These are phyloP conservation scores for Albula goreensis DNA, from an alignment of 2,113 vertebrate species.

Conservation along the genomic window DNA sequence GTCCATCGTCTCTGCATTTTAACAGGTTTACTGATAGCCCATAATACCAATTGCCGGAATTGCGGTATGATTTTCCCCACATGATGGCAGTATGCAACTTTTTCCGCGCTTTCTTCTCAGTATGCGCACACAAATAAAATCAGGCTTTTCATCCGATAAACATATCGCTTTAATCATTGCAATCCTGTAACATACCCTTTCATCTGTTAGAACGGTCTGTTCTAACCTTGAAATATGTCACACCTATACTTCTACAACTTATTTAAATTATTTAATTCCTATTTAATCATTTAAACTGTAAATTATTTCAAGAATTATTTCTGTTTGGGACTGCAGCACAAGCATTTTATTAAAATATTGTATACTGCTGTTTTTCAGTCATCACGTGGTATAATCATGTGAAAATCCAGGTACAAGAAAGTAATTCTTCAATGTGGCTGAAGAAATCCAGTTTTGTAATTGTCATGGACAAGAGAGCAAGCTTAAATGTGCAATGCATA, in stretches of 20 bases:
- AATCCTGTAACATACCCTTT: not conserved
- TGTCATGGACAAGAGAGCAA: not conserved
- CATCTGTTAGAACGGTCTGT: not conserved
- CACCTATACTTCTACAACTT: not conserved
- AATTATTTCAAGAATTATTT: not conserved
- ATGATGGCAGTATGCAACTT: constrained; percentile 22
- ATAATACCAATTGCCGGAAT: not conserved
- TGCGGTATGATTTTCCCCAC: not conserved
- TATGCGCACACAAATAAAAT: not conserved
- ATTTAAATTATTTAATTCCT: not conserved
- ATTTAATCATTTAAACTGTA: not conserved
- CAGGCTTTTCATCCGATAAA: not conserved
- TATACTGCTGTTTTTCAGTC: not conserved
- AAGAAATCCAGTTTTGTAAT: not conserved
- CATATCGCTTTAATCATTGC: not conserved
- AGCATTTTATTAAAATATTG: not conserved
- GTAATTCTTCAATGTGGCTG: not conserved
- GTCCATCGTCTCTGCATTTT: too few relatives aligned
- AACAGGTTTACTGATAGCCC: not conserved
- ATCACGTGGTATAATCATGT: not conserved
- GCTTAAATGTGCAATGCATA: too few relatives aligned
- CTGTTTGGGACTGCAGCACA: not conserved
- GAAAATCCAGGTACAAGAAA: not conserved
- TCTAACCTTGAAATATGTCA: not conserved
- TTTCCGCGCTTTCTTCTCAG: not conserved